Evolutionary conservation across 2,797 vertebrate genomes (phyloP), one percentile per base, ranked within the genome.

Genomic region (Epinephelus malabaricus): DNA sequence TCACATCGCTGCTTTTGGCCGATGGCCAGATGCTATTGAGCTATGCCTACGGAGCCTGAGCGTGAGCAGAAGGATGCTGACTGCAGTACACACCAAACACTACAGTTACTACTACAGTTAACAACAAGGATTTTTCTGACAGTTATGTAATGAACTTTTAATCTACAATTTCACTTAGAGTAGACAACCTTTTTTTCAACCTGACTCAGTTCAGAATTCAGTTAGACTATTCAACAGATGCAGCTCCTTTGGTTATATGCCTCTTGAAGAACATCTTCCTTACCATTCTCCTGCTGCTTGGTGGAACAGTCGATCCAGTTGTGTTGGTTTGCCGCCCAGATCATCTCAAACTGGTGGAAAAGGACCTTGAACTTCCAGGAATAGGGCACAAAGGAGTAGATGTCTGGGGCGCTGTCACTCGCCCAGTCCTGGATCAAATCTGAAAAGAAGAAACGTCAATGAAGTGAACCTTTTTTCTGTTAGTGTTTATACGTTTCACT

Each of bases 241-340:
- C 7, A 1, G 34, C 5, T 34, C 34, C 1, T 67, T 14, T 38
- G 2, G 55, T 40, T 17, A 38, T 27, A 38, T 51, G 15, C 13
- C 58, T 34, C 10, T 3, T 13, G 40, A 12, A 6, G 40, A 55
- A 5, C 47, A 15, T 60, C 14, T 47, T 49, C 19, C 89, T 94
- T 82, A 99, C 98, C 98, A 71, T 99, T 99, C 95, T 99, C 98
- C 81, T 99, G 98, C 47, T 99, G 98, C 89, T 99, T 99, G 79
- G 98, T 99, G 74, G 98, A 99, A 86, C 98, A 99, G 87, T 99
- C 98, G 9, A 99, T 97, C 98, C 98, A 99, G 88, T 99, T 99
- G 88, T 99, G 97, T 61, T 99, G 97, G 94, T 99, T 99, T 70
- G 98, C 98, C 1, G 98, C 97, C 98, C 98, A 99, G 85, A 99